A percentile compares a stretch with the other conserved stretches of the same genome.
These are phyloP conservation scores for Bradypus variegatus DNA, from an alignment of 2,797 vertebrate species.

Conservation along the genomic window DNA sequence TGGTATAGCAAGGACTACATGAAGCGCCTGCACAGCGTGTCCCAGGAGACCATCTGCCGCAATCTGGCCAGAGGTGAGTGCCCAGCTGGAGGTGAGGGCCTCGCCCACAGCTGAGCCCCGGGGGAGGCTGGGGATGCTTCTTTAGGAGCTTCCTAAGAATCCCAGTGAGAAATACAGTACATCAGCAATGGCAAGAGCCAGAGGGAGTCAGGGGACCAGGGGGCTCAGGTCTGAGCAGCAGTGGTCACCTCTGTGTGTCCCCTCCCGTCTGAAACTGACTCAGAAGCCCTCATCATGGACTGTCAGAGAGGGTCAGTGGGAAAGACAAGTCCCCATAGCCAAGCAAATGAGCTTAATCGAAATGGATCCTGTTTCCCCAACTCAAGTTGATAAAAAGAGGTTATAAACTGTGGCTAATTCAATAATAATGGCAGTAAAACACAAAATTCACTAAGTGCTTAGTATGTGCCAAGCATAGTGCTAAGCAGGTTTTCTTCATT, in stretches of 20 bases:
- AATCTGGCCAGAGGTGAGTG: conserved; percentile 86
- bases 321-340: background rate
- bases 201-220: background rate
- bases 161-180: accelerated
- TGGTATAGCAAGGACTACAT: conserved; percentile 96
- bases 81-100: background rate
- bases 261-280: background rate
- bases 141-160: background rate
- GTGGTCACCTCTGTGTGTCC: background rate
- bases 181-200: background rate
- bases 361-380: background rate
- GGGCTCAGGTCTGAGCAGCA: no score
- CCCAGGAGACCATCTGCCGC: conserved; percentile 84
- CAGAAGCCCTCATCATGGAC: background rate
- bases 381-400: background rate
- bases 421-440: background rate
- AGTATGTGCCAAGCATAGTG: background rate
- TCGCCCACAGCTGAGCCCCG: background rate
- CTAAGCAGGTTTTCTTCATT: background rate
- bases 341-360: background rate
- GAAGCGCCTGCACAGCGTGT: conserved; percentile 85
- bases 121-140: background rate
- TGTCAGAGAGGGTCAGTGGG: background rate
- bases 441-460: background rate
- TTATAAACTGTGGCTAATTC: background rate